phyloP scores from a whole-genome alignment of 2,113 vertebrate genomes.

The Pseudorectes ferrugineus region DNA sequence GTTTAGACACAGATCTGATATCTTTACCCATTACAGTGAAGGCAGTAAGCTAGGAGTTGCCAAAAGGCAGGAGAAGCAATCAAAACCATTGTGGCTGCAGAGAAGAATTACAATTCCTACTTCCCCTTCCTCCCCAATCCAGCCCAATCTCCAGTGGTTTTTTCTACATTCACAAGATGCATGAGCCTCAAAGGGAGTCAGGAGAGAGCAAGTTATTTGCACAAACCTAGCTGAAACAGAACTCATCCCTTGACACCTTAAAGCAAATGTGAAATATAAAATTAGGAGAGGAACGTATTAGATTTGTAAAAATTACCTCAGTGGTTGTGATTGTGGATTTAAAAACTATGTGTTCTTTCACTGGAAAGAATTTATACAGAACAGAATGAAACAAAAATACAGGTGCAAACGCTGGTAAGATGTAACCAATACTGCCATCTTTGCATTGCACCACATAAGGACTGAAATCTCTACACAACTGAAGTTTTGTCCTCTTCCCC shows the following conservation, averaged over 20 bases:
- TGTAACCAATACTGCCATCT: not conserved
- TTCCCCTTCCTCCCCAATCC: not conserved
- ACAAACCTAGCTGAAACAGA: not conserved
- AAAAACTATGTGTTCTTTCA: not conserved
- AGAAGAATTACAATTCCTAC: not conserved
- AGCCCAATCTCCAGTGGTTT: not conserved
- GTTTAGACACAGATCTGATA: not conserved
- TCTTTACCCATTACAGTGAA: not conserved
- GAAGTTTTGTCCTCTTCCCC: not conserved
- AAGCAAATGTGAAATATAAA: not conserved
- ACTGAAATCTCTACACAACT: not conserved
- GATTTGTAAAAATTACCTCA: not conserved
- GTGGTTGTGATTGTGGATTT: not conserved
- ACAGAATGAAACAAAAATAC: not conserved
- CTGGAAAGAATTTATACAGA: not conserved
- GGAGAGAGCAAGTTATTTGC: not conserved
- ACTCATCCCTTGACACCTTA: not conserved
- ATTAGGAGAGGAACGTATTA: not conserved
- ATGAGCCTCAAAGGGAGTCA: not conserved
- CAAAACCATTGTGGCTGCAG: not conserved
- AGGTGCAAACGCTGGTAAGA: not conserved
- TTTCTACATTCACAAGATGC: not conserved
- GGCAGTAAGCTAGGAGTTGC: not conserved
- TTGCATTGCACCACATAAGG: rapidly evolving
- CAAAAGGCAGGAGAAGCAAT: not conserved